Base-by-base conservation (phyloP, 2,888 invertebrate genomes). In the Trypoxylon attenuatum region DNA sequence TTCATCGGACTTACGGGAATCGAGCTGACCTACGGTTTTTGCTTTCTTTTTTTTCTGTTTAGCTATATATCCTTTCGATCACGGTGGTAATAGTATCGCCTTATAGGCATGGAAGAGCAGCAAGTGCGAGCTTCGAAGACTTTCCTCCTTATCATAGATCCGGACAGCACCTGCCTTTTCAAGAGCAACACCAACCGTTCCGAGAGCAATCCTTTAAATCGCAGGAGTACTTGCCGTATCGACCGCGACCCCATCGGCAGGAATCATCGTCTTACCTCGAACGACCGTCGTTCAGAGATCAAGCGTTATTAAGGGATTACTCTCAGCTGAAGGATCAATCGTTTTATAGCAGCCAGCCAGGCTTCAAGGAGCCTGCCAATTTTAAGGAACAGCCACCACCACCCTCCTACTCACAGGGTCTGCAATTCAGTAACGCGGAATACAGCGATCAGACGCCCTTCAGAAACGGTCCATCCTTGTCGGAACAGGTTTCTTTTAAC, bases 21-120 rank as follows among this genome's bases (percentile, higher is more conserved):
- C n/a, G n/a, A n/a, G n/a, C n/a, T n/a, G n/a, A n/a, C n/a, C n/a
- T n/a, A n/a, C n/a, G n/a, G n/a, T n/a, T n/a, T n/a, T n/a, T n/a
- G n/a, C n/a, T n/a, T n/a, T n/a, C n/a, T n/a, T n/a, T n/a, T n/a
- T n/a, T n/a, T n/a, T n/a, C n/a, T n/a, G n/a, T 43, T 4, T n/a
- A 43, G n/a, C 19, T 19, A 13, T 21, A 15, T 69, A 84, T 83
- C 71, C 78, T 19, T 60, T 82, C 43, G 45, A 53, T 76, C 25
- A 68, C 51, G 46, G 71, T 75, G 64, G 62, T 67, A 18, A 56
- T 75, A 64, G 45, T 27, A 2, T 70, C 74, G 52, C 71, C 62
- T 2, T 76, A 71, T 33, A 65, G 72, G 27, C 65, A 77, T 10
- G 53, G 63, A 6, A 60, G 72, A 42, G 25, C 43, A 19, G 15